Conservation (phyloP, 2,797 vertebrate genomes). For the Hippoglossus hippoglossus region DNA sequence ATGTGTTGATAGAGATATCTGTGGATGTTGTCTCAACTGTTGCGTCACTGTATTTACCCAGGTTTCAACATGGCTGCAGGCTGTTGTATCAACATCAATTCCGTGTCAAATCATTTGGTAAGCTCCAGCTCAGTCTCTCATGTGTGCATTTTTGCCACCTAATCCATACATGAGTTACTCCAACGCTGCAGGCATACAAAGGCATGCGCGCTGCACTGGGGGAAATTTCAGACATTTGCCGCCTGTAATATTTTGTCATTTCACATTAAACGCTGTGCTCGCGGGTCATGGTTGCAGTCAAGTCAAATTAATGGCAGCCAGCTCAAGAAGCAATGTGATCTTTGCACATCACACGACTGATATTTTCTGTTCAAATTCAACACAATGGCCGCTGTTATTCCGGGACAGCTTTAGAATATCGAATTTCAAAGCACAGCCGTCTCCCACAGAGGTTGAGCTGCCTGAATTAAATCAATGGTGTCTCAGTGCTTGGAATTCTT, state of each 20-base stretch:
- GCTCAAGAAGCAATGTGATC: constrained; percentile 49
- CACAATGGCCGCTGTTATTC: constrained; percentile 67
- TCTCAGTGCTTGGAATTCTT: constrained; percentile 32
- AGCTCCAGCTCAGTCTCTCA: constrained; percentile 17
- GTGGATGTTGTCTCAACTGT: not conserved
- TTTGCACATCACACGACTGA: constrained; percentile 37
- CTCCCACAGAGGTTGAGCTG: constrained; percentile 43
- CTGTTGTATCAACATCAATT: constrained; percentile 21
- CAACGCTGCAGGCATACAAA: constrained; percentile 22
- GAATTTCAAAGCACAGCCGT: constrained; percentile 51
- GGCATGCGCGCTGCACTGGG: constrained; percentile 14
- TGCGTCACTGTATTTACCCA: constrained; percentile 14
- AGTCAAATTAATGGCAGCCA: constrained; percentile 64
- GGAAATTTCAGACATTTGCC: constrained; percentile 37
- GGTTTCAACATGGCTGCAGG: constrained; percentile 24
- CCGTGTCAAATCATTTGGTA: constrained; percentile 19
- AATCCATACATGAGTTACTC: constrained; percentile 33
- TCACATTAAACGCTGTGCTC: constrained; percentile 55
- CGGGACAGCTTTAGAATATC: constrained; percentile 53
- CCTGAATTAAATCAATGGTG: constrained; percentile 20
- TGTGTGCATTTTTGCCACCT: constrained; percentile 22
- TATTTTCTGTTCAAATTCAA: constrained; percentile 50
- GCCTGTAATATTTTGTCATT: constrained; percentile 64
- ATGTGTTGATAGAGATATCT: not conserved
- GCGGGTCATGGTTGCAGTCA: constrained; percentile 49